Percentiles rank a stretch among this genome's conserved stretches.
phyloP scores from a whole-genome alignment of 2,797 vertebrate species.

The Lateolabrax maculatus region DNA sequence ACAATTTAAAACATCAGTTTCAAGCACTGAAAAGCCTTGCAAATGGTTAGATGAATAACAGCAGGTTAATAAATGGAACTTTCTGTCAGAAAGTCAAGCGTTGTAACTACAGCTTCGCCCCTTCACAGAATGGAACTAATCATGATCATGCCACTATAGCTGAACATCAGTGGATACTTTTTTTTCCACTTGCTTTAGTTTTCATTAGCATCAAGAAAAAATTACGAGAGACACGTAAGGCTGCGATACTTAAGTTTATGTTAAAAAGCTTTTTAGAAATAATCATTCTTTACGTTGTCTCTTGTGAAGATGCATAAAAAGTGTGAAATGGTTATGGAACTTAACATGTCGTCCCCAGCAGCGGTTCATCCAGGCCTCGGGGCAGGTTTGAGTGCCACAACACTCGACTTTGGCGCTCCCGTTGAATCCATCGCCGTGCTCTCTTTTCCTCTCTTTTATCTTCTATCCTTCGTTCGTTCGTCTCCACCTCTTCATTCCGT shows the following conservation, averaged over 20 bases:
- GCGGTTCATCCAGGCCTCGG: constrained; percentile 10
- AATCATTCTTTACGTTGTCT: background rate
- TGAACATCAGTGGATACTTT: background rate
- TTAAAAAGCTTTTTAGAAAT: background rate
- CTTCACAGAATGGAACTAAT: background rate
- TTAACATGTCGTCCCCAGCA: background rate
- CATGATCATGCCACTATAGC: background rate
- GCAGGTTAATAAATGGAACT: background rate
- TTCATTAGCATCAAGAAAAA: constrained; percentile 1
- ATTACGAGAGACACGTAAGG: background rate
- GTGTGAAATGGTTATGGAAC: background rate
- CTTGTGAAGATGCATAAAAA: constrained; percentile 2
- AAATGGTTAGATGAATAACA: background rate
- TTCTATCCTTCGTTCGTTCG: constrained; percentile 43
- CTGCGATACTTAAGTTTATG: background rate
- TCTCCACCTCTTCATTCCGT: constrained; percentile 73
- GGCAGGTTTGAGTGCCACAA: constrained; percentile 36
- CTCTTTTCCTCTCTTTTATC: constrained; percentile 32
- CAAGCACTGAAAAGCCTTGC: background rate
- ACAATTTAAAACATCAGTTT: background rate
- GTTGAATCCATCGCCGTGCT: constrained; percentile 37
- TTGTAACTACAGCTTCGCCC: background rate
- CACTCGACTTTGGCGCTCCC: constrained; percentile 54
- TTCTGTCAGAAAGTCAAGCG: background rate
- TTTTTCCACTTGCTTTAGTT: background rate